Evolutionary conservation across 2,113 vertebrate genomes (phyloP).

Genomic region (Rhadina sibilatrix): DNA sequence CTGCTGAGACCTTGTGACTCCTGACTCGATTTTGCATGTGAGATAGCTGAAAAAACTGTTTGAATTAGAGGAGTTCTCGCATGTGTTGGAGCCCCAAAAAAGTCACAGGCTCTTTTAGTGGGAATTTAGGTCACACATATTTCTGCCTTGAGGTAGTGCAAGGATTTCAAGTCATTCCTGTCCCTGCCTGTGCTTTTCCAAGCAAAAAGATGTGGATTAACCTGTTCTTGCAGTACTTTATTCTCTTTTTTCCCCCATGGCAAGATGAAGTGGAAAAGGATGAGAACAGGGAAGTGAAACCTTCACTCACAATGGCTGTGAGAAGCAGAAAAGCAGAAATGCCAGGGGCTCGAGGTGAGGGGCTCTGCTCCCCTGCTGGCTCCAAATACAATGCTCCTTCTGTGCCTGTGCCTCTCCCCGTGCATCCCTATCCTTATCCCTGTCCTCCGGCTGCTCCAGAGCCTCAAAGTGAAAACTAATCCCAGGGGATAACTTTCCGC

Average conservation of each 20-base stretch:
- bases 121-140: not conserved
- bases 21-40: not conserved
- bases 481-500: not conserved
- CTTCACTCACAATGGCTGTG: not conserved
- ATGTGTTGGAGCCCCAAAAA: not conserved
- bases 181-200: not conserved
- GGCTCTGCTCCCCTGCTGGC: not conserved
- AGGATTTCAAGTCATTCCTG: not conserved
- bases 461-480: slow-evolving; percentile 34
- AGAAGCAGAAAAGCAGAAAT: not conserved
- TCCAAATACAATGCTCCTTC: not conserved
- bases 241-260: not conserved
- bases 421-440: not conserved
- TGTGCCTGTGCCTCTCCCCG: not conserved
- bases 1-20: not conserved
- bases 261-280: not conserved
- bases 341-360: not conserved
- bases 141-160: not conserved
- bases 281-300: not conserved
- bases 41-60: not conserved
- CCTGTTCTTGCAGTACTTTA: not conserved
- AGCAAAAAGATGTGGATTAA: not conserved
- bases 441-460: not conserved
- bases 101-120: not conserved
- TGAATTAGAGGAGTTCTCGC: not conserved